These are phyloP conservation scores for Babyrousa celebensis DNA, from an alignment of 2,797 vertebrate genomes.

Conservation along the genomic window DNA sequence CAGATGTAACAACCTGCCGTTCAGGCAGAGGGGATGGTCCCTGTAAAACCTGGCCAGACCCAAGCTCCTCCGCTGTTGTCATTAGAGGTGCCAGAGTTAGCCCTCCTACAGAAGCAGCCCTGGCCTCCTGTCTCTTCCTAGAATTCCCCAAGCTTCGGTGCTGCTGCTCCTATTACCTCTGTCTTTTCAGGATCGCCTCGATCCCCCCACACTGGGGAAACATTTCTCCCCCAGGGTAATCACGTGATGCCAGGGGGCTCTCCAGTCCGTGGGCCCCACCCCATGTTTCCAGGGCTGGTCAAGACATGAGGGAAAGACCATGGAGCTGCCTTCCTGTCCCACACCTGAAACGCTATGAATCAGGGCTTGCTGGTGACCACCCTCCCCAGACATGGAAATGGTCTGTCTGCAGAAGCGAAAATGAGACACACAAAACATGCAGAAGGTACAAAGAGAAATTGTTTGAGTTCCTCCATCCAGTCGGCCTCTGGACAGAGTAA, in stretches of 20 bases:
- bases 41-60: background rate
- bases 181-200: background rate
- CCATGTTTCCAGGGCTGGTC: no score
- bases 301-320: background rate
- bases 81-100: background rate
- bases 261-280: background rate
- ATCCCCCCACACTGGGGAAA: background rate
- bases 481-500: background rate
- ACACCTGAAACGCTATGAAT: background rate
- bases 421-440: background rate
- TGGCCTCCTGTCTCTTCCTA: background rate
- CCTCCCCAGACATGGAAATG: background rate
- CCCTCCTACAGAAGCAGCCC: background rate
- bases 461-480: background rate
- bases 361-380: background rate
- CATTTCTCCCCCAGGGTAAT: background rate
- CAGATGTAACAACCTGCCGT: background rate
- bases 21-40: background rate
- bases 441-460: background rate
- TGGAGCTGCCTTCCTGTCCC: background rate
- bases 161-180: background rate
- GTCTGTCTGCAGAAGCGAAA: background rate
- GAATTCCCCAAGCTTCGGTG: background rate
- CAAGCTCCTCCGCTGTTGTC: background rate
- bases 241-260: background rate